These are phyloP conservation scores for Agrotis segetum DNA, from an alignment of 2,888 invertebrate species.

Conservation along the genomic window DNA sequence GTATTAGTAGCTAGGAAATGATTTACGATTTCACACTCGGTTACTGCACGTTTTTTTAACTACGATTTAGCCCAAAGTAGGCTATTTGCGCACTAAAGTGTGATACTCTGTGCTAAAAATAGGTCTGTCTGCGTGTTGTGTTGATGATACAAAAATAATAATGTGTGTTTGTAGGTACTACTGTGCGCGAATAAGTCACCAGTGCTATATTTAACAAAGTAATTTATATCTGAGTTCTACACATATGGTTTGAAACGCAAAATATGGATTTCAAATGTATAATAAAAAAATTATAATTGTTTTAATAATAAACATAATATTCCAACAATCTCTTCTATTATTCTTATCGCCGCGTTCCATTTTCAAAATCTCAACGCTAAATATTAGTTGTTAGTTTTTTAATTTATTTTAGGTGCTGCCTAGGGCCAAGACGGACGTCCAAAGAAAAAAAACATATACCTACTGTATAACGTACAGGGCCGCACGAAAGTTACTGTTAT, in stretches of 20 bases:
- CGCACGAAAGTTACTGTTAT: constrained; percentile 91
- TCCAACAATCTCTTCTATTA: neutral
- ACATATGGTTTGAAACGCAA: neutral
- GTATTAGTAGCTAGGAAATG: constrained; percentile 38
- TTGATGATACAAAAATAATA: neutral
- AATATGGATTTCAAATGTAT: neutral
- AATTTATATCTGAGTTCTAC: neutral
- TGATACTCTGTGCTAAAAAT: neutral
- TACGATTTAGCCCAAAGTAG: neutral
- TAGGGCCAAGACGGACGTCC: constrained; percentile 80
- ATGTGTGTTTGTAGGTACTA: too few relatives aligned
- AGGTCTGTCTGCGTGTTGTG: neutral
- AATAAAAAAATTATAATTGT: too few relatives aligned
- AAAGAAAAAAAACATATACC: constrained; percentile 81
- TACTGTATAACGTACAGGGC: constrained; percentile 84
- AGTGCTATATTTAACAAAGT: constrained; percentile 2
- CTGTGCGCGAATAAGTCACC: neutral
- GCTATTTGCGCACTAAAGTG: neutral
- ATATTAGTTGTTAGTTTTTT: constrained; percentile 66
- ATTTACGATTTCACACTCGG: constrained; percentile 36
- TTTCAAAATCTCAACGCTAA: constrained; percentile 51
- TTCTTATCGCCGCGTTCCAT: constrained; percentile 30
- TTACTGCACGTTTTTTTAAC: constrained; percentile 6
- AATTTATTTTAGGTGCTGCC: constrained; percentile 76
- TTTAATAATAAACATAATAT: constrained; percentile 9